Evolutionary conservation across 2,797 vertebrate species (phyloP).

Genomic region (Gila robusta): DNA sequence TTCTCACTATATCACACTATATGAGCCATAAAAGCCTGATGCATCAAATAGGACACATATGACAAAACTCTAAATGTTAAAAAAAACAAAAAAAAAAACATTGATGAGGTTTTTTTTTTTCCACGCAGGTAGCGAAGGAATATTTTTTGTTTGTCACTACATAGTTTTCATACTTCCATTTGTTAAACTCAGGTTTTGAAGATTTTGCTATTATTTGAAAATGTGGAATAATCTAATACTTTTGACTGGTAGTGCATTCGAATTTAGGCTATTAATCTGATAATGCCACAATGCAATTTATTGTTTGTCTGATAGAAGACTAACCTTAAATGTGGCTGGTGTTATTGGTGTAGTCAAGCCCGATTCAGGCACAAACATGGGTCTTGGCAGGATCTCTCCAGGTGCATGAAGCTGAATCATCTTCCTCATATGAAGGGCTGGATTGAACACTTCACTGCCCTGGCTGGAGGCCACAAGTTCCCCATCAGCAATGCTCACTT

Average conservation of each 20-base stretch:
- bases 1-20: background rate
- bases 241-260: background rate
- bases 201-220: background rate
- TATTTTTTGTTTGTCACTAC: background rate
- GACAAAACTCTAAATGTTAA: background rate
- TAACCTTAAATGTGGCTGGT: constrained; percentile 70
- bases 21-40: background rate
- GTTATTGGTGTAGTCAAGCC: constrained; percentile 34
- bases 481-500: constrained; percentile 1
- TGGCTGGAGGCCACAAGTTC: constrained; percentile 76
- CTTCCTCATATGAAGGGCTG: constrained; percentile 40
- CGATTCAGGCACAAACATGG: background rate
- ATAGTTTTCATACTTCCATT: background rate
- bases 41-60: background rate
- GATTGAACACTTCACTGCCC: constrained; percentile 70
- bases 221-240: background rate
- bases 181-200: background rate
- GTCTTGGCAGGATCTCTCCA: background rate
- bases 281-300: background rate
- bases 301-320: constrained; percentile 1
- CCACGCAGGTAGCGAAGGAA: background rate
- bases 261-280: background rate
- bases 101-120: background rate
- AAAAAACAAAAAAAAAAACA: background rate
- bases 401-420: constrained; percentile 25